phyloP scores from a whole-genome alignment of 2,113 vertebrate species.

The Gallinago media region DNA sequence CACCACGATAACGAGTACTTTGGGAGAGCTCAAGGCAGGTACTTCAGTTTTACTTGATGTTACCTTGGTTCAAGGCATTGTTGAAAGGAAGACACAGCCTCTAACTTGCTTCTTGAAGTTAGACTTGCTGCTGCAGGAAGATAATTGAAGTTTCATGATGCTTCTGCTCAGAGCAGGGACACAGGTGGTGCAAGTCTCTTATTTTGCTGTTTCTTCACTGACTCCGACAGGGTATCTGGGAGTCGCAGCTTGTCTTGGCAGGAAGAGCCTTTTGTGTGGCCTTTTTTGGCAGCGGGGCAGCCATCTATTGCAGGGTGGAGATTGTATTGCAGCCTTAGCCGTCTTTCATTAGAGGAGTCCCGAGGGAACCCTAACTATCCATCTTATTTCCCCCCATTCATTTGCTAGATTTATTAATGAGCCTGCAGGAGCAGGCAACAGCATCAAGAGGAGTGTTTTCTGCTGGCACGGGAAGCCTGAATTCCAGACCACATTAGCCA shows the following conservation, averaged over 20 bases:
- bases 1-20: fast-evolving
- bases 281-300: background rate
- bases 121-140: background rate
- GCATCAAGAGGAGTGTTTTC: background rate
- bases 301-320: background rate
- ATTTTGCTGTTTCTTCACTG: background rate
- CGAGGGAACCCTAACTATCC: background rate
- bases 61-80: background rate
- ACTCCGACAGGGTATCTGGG: background rate
- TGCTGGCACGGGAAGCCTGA: background rate
- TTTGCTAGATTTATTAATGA: background rate
- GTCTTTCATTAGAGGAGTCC: background rate
- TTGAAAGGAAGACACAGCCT: background rate
- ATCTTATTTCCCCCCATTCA: background rate
- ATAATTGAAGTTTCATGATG: fast-evolving
- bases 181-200: background rate
- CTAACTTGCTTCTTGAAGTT: background rate
- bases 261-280: background rate
- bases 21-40: background rate
- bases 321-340: background rate
- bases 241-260: background rate
- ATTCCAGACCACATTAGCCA: background rate
- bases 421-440: background rate
- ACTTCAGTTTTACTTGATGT: fast-evolving
- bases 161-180: background rate